Percentiles rank a stretch among this genome's conserved stretches.
Evolutionary conservation across 1,140 invertebrate genomes (phyloP).

Genomic region (Aphelenchoides besseyi): DNA sequence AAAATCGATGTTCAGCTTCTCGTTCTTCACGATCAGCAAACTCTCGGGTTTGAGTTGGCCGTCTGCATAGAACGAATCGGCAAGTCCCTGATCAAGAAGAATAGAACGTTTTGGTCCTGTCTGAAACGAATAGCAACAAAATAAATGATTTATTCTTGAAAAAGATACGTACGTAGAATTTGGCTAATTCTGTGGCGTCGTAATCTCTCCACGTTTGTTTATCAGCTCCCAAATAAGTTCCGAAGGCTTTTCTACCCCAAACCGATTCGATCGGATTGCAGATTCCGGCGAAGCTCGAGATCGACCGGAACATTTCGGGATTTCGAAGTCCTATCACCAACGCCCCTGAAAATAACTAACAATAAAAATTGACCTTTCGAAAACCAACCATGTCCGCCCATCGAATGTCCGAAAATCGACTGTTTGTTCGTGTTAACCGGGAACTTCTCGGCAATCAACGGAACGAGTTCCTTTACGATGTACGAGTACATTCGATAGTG

Average conservation of each 20-base stretch:
- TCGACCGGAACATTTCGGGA: conserved; percentile 80
- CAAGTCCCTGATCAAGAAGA: conserved; percentile 86
- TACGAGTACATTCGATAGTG: conserved; percentile 96
- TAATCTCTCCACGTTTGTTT: conserved; percentile 74
- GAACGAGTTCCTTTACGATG: conserved; percentile 81
- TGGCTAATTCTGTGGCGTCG: conserved; percentile 81
- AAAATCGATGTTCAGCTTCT: conserved; percentile 72
- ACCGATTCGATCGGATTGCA: conserved; percentile 78
- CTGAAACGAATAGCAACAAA: no score
- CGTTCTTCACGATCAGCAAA: conserved; percentile 70
- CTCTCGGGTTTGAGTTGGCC: conserved; percentile 82
- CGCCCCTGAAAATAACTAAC: conserved; percentile 76
- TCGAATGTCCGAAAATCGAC: conserved; percentile 64
- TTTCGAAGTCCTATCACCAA: conserved; percentile 85
- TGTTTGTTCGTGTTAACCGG: conserved; percentile 65
- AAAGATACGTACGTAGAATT: no score
- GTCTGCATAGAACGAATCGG: conserved; percentile 76
- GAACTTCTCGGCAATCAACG: conserved; percentile 75
- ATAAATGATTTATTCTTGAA: no score
- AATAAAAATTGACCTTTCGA: conserved; percentile 26
- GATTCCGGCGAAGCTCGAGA: conserved; percentile 95
- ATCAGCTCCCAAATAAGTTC: conserved; percentile 77
- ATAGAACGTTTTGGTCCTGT: conserved; percentile 79
- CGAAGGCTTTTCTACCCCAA: conserved; percentile 81
- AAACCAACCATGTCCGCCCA: conserved; percentile 56